These are phyloP conservation scores for Drosophila truncata DNA, from an alignment of 1,140 invertebrate species.

Conservation along the genomic window DNA sequence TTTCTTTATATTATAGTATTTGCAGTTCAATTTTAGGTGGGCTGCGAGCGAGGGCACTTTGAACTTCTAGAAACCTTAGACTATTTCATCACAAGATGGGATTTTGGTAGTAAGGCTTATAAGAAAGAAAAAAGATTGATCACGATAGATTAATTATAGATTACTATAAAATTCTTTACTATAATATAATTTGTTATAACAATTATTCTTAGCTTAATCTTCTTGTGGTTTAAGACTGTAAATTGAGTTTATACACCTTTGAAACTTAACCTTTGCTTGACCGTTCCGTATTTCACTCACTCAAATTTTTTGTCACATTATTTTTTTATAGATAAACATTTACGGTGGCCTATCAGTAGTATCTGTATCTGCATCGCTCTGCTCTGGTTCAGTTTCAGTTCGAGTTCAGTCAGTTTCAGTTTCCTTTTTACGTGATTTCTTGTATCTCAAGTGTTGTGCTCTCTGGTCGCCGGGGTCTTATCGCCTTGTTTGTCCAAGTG, in stretches of 20 bases:
- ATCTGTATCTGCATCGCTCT: constrained; percentile 53
- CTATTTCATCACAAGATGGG: neutral
- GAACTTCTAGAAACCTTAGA: neutral
- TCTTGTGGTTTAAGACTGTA: neutral
- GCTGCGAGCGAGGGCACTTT: neutral
- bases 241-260: neutral
- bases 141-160: too few relatives aligned
- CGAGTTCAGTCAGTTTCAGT: constrained; percentile 46
- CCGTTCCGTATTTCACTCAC: neutral
- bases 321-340: constrained; percentile 64
- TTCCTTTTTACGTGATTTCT: constrained; percentile 66
- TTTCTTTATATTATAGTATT: neutral
- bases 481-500: constrained; percentile 71
- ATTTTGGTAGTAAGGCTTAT: neutral
- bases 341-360: constrained; percentile 56
- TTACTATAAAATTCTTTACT: too few relatives aligned
- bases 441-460: constrained; percentile 72
- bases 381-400: constrained; percentile 28
- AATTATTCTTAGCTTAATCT: neutral
- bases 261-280: constrained; percentile 21
- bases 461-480: constrained; percentile 61
- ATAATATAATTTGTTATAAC: neutral
- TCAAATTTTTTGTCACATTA: constrained; percentile 34
- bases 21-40: neutral
- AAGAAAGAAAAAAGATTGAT: too few relatives aligned